phyloP scores from a whole-genome alignment of 2,888 invertebrate species.

The Proisotoma minuta region DNA sequence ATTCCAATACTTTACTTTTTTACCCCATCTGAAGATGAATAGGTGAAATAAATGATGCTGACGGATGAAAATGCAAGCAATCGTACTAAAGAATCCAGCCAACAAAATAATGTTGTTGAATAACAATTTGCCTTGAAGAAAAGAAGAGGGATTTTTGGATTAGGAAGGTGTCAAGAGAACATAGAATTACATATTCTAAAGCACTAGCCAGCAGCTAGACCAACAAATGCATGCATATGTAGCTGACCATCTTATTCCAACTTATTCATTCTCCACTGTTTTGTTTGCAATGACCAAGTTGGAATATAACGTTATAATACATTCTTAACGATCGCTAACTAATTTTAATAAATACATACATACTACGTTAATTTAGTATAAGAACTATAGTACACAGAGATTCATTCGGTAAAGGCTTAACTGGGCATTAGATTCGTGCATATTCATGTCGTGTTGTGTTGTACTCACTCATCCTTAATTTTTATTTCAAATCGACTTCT shows the following conservation, averaged over 20 bases:
- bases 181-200: conserved; percentile 11
- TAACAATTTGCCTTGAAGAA: conserved; percentile 11
- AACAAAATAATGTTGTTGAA: neutral
- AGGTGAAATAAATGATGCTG: neutral
- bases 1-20: neutral
- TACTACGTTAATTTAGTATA: too few relatives aligned
- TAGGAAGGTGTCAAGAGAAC: conserved; percentile 12
- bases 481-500: too few relatives aligned
- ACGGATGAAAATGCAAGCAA: neutral
- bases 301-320: too few relatives aligned
- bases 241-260: too few relatives aligned
- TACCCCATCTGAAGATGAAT: neutral
- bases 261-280: too few relatives aligned
- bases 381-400: too few relatives aligned
- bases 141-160: conserved; percentile 10
- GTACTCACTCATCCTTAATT: too few relatives aligned
- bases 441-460: neutral
- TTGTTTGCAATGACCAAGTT: too few relatives aligned
- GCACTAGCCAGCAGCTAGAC: too few relatives aligned
- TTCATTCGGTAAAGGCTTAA: too few relatives aligned
- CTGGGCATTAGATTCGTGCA: neutral
- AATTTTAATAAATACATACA: too few relatives aligned
- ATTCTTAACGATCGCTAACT: too few relatives aligned
- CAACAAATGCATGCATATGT: neutral
- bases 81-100: neutral